Percentiles rank a stretch among this genome's conserved stretches.
phyloP scores from a whole-genome alignment of 2,113 vertebrate species.

The Glaucomys volans region DNA sequence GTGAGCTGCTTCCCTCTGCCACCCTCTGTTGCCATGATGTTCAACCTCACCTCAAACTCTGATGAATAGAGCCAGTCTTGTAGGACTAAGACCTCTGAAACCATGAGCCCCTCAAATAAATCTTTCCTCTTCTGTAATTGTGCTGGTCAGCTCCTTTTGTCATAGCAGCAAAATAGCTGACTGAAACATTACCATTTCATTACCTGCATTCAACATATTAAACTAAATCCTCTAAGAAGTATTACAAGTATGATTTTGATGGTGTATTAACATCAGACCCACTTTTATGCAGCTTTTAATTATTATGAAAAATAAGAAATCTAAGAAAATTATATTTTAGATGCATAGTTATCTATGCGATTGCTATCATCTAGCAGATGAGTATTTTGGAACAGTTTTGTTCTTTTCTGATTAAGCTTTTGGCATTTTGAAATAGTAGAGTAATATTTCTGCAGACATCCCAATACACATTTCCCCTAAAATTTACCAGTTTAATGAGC shows the following conservation, averaged over 20 bases:
- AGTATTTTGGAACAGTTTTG: slow-evolving; percentile 11
- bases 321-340: not conserved
- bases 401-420: slow-evolving; percentile 32
- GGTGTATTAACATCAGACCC: not conserved
- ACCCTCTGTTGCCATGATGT: too few relatives aligned
- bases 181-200: not conserved
- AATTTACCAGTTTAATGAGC: slow-evolving; percentile 63
- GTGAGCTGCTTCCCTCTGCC: too few relatives aligned
- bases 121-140: too few relatives aligned
- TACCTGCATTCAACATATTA: not conserved
- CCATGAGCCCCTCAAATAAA: too few relatives aligned
- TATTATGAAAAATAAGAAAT: slow-evolving; percentile 15
- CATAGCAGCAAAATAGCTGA: too few relatives aligned
- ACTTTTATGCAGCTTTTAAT: not conserved
- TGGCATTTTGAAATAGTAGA: not conserved
- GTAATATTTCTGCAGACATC: not conserved
- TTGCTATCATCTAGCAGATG: not conserved
- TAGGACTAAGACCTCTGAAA: too few relatives aligned
- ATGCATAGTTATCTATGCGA: not conserved
- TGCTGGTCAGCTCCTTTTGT: too few relatives aligned
- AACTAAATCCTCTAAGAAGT: not conserved
- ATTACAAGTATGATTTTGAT: not conserved
- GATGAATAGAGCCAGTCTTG: too few relatives aligned
- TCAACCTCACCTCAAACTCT: too few relatives aligned
- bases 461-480: not conserved